Evolutionary conservation across 2,888 invertebrate species (phyloP), one percentile per base, ranked within the genome.

Genomic region (Bugulina stolonifera): DNA sequence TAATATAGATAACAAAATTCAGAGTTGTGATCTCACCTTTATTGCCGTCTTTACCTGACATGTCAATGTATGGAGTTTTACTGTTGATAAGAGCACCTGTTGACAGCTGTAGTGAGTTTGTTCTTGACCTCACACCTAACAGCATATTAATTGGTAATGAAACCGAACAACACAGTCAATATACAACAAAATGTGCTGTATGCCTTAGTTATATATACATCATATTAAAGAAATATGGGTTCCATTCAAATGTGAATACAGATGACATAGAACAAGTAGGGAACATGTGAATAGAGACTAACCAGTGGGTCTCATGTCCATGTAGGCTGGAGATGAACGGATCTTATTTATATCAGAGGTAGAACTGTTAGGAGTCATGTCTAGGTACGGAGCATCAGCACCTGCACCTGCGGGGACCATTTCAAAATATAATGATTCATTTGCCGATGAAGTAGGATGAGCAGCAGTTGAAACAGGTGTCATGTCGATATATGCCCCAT

Each of bases 371-470:
- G 64, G 64, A 1, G 14, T 64, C 64, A 64, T 64, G 34, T 64
- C 64, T 27, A 64, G 10, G n/a, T 64, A 64, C 2, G 64, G 64
- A 43, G 43, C 5, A 27, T 64, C 64, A 64, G 64, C 5, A 32
- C 32, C 32, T 27, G 32, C 29, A 18, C 14, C 32, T 3, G 18
- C 64, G 2, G 64, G 29, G 32, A 32, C n/a, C 32, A 64, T 64
- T 32, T 64, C 64, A 32, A 64, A 64, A 32, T 27, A 64, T 2
- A 32, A 64, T 25, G 43, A 18, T 43, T 43, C 43, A 43, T 43
- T 43, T 43, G 43, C 18, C n/a, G n/a, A n/a, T 43, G 43, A 43
- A 43, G 5, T 43, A 43, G 43, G 10, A 43, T 5, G 18, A 43
- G 43, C 18, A 43, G 43, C 43, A 10, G 32, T 32, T 25, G 5